Evolutionary conservation across 2,888 invertebrate genomes (phyloP).

Genomic region (Troglohyphantes excavatus): DNA sequence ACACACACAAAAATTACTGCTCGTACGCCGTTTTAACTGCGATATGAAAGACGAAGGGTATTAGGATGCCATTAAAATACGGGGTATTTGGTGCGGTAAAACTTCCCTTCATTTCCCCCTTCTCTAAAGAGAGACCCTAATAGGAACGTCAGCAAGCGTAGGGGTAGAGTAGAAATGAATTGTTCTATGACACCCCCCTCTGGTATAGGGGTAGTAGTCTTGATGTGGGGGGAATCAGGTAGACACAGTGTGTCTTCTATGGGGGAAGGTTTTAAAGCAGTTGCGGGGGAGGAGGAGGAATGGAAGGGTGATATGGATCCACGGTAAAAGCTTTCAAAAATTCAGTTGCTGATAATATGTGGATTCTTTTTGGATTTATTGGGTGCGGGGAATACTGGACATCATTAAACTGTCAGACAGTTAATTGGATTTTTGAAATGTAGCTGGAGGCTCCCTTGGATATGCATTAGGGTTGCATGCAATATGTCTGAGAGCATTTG

Average conservation of each 20-base stretch:
- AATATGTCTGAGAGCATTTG: no score
- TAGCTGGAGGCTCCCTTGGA: neutral
- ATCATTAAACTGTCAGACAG: conserved; percentile 67
- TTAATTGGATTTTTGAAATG: conserved; percentile 73
- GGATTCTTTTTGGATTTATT: conserved; percentile 3
- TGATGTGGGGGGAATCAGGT: conserved; percentile 11
- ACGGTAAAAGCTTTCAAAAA: conserved; percentile 64
- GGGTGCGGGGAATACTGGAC: conserved; percentile 28
- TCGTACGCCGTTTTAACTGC: neutral
- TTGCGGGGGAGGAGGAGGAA: conserved; percentile 12
- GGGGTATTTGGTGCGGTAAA: neutral
- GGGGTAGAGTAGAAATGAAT: conserved; percentile 31
- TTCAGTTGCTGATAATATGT: conserved; percentile 14
- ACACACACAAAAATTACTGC: no score
- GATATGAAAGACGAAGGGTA: conserved; percentile 1
- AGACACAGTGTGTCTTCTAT: conserved; percentile 15
- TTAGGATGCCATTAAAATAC: conserved; percentile 67
- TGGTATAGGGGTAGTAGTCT: neutral
- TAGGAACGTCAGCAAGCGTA: conserved; percentile 54
- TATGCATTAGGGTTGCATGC: neutral
- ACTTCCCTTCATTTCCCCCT: neutral
- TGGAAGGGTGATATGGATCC: conserved; percentile 31
- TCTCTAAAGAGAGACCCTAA: conserved; percentile 19
- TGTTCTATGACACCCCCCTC: conserved; percentile 45
- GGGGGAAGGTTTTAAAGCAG: conserved; percentile 9